A percentile compares a stretch with the other conserved stretches of the same genome.
Conservation (phyloP, 2,113 vertebrate genomes). For the Macroglossus sobrinus region DNA sequence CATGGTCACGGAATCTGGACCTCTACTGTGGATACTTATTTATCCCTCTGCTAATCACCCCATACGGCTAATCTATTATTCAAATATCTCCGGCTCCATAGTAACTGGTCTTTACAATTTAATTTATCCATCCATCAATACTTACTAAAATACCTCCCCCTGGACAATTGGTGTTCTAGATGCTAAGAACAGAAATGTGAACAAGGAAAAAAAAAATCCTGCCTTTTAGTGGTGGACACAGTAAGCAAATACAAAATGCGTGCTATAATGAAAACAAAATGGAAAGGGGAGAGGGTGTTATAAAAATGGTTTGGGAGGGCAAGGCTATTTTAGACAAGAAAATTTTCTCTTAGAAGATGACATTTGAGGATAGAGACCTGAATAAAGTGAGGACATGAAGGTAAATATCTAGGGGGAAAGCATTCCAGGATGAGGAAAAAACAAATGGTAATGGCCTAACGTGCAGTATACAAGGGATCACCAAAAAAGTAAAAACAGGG, state of each 20-base stretch:
- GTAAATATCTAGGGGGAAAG: background rate
- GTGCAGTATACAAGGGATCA: background rate
- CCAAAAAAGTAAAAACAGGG: background rate
- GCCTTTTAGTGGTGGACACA: background rate
- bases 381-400: background rate
- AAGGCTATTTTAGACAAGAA: background rate
- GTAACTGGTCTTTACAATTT: background rate
- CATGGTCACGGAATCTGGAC: background rate
- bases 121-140: background rate
- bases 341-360: background rate
- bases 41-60: background rate
- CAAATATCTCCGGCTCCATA: background rate
- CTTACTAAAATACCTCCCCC: background rate
- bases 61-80: background rate
- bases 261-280: background rate
- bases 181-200: background rate
- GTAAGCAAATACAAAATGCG: background rate
- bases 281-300: too few relatives aligned
- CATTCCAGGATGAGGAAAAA: background rate
- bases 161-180: background rate
- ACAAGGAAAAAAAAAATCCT: background rate
- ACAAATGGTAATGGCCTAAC: background rate
- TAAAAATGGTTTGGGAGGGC: background rate
- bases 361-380: background rate
- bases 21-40: background rate